Conservation (phyloP, 2,113 vertebrate genomes). For the Leiothrix lutea region DNA sequence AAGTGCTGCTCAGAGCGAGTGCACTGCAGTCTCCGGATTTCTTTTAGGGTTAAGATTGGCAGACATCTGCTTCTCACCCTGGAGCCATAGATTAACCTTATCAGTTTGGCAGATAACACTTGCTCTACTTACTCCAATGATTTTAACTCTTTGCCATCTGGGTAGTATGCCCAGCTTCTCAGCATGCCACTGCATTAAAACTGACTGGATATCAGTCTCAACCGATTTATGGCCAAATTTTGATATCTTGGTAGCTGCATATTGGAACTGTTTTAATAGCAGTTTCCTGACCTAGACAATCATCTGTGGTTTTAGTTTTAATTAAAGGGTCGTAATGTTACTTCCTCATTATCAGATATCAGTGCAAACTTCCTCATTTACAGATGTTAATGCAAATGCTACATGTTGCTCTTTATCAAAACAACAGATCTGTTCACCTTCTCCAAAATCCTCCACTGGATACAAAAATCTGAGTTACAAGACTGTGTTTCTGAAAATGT, state of each 20-base stretch:
- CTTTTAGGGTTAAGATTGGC: not conserved
- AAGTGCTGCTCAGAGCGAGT: not conserved
- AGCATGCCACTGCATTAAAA: too few relatives aligned
- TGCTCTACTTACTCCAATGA: too few relatives aligned
- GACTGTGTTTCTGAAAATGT: not conserved
- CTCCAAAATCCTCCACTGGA: not conserved
- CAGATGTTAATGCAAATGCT: not conserved
- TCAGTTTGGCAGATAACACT: not conserved
- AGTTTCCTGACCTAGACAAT: not conserved
- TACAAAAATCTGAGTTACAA: not conserved
- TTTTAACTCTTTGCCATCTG: not conserved
- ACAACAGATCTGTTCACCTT: not conserved
- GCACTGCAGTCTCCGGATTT: not conserved
- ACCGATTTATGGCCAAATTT: accelerated
- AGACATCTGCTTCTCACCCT: not conserved
- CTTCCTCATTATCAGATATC: not conserved
- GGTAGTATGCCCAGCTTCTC: not conserved
- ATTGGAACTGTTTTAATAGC: not conserved
- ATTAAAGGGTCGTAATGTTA: not conserved
- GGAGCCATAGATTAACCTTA: not conserved
- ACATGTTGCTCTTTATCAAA: not conserved
- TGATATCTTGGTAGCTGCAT: not conserved
- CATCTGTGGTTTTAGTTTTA: not conserved
- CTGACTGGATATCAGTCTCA: not conserved
- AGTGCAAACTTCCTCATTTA: not conserved